These are phyloP conservation scores for Eretmochelys imbricata DNA, from an alignment of 2,113 vertebrate species.

Conservation along the genomic window DNA sequence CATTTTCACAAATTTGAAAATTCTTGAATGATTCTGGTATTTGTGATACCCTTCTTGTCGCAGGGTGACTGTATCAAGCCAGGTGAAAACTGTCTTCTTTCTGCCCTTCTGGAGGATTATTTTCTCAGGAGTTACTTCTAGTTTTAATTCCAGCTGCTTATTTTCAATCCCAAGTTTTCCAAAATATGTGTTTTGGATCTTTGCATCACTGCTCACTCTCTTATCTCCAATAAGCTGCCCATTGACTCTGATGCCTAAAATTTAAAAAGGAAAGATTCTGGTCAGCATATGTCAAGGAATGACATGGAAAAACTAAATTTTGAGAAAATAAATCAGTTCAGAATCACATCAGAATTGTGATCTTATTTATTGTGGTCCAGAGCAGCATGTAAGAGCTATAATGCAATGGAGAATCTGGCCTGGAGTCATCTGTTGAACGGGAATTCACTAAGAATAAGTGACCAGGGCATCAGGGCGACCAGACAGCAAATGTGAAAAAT, in stretches of 20 bases:
- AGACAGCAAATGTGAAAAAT: too few species aligned
- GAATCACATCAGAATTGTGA: background rate
- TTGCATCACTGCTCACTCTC: conserved; percentile 62
- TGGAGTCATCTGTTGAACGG: background rate
- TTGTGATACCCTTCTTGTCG: conserved; percentile 80
- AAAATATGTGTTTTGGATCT: conserved; percentile 88
- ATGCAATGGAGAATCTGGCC: background rate
- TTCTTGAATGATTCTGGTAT: background rate
- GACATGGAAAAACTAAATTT: background rate
- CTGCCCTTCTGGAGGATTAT: conserved; percentile 83
- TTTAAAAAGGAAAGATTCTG: background rate
- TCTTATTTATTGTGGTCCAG: background rate
- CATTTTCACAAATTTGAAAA: background rate
- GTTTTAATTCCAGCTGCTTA: conserved; percentile 76
- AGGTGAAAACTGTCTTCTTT: conserved; percentile 77
- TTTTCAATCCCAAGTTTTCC: conserved; percentile 90
- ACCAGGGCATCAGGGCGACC: too few species aligned
- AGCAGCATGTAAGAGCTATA: background rate
- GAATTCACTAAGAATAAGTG: background rate
- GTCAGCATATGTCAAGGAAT: background rate
- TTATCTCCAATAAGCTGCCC: conserved; percentile 92
- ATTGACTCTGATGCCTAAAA: conserved; percentile 89
- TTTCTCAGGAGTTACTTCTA: conserved; percentile 85
- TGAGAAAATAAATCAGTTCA: background rate
- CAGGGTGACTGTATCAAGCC: conserved; percentile 83